phyloP scores from a whole-genome alignment of 2,888 invertebrate species.

The Conomelus anceps region DNA sequence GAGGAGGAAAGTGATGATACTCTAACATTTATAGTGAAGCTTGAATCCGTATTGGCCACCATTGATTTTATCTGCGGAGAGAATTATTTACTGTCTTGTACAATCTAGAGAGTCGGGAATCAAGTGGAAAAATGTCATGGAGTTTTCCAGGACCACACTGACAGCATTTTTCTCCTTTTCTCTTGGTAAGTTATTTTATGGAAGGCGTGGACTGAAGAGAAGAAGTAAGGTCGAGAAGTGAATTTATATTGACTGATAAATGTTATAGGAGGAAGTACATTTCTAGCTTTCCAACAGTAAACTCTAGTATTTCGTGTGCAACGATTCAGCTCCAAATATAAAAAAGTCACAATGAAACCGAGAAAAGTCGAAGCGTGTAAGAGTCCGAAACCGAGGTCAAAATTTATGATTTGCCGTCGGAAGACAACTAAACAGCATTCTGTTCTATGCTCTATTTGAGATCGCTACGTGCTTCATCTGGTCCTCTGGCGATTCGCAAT shows the following conservation, averaged over 20 bases:
- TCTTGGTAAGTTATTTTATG: neutral
- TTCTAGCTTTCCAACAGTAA: neutral
- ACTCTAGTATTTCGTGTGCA: neutral
- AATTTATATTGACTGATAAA: neutral
- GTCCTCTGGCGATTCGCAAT: neutral
- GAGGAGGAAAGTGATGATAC: neutral
- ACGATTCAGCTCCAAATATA: neutral
- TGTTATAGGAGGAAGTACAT: neutral
- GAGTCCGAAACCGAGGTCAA: neutral
- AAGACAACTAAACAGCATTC: neutral
- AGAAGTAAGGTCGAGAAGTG: neutral
- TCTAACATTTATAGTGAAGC: neutral
- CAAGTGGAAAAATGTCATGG: neutral
- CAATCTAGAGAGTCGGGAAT: neutral
- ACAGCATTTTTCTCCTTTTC: neutral
- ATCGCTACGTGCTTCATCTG: neutral
- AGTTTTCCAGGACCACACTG: neutral
- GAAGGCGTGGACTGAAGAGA: neutral
- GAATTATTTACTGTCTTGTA: neutral
- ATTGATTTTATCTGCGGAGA: neutral
- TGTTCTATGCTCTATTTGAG: neutral
- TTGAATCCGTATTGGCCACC: neutral
- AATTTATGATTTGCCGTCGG: neutral
- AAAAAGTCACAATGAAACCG: neutral
- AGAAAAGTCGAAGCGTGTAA: neutral